These are phyloP conservation scores for Eurystomus gularis DNA, from an alignment of 2,113 vertebrate species.

Conservation along the genomic window DNA sequence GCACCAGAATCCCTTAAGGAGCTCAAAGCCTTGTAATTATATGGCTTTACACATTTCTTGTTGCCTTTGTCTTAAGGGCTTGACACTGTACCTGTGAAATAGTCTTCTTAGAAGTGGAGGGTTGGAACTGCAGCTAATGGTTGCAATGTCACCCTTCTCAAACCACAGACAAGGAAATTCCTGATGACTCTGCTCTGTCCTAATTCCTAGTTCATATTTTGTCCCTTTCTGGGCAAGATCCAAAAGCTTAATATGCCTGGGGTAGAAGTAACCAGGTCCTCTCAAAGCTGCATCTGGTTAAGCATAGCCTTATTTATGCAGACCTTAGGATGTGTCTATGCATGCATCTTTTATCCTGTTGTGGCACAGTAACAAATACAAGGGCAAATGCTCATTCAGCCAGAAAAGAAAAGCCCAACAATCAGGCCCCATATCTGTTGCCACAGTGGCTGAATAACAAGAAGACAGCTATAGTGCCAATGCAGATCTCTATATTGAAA, in stretches of 20 bases:
- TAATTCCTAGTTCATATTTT: neutral
- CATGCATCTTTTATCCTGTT: neutral
- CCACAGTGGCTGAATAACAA: neutral
- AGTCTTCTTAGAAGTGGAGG: neutral
- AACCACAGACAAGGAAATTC: neutral
- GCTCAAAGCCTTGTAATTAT: neutral
- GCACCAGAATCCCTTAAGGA: neutral
- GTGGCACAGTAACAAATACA: neutral
- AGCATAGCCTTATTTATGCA: neutral
- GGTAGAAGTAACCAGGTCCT: neutral
- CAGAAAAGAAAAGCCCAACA: neutral
- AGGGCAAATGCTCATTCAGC: neutral
- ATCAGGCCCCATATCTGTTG: fast-evolving
- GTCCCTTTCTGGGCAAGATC: neutral
- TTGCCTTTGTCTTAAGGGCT: neutral
- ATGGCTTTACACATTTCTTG: neutral
- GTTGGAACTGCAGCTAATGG: neutral
- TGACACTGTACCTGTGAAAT: neutral
- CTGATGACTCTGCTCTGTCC: neutral
- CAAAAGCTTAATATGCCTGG: neutral
- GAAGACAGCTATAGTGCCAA: neutral
- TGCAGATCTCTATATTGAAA: neutral
- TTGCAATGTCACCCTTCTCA: neutral
- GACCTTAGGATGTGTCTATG: neutral
- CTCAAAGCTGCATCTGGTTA: neutral